A percentile compares a stretch with the other conserved stretches of the same genome.
Evolutionary conservation across 2,797 vertebrate species (phyloP).

Genomic region (Phylloscopus collybita): DNA sequence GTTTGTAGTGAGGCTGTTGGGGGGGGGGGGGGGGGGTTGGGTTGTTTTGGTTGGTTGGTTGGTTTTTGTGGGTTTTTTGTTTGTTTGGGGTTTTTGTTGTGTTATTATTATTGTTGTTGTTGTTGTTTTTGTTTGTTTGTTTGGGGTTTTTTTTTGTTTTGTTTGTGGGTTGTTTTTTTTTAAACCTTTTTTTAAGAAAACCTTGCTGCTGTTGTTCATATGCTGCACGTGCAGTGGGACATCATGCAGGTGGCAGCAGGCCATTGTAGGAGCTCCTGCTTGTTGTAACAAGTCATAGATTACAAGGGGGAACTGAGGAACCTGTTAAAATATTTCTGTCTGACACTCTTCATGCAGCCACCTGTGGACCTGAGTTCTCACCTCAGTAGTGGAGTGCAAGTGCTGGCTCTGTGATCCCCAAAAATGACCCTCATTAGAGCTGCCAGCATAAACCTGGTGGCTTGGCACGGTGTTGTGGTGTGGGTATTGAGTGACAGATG

Average conservation of each 20-base stretch:
- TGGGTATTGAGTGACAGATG: not conserved
- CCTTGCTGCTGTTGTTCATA: not conserved
- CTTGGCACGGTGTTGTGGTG: not conserved
- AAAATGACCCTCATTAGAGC: not conserved
- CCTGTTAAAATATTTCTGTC: not conserved
- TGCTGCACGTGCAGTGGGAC: not conserved
- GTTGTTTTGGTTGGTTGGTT: no score
- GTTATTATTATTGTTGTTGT: no score
- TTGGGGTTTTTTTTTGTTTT: no score
- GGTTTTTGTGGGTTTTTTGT: no score
- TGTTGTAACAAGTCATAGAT: not conserved
- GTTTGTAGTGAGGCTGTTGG: not conserved
- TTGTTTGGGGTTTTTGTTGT: no score
- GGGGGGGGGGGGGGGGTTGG: no score
- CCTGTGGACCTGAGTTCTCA: not conserved
- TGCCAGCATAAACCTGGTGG: not conserved
- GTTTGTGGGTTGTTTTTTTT: not conserved
- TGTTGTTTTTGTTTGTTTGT: no score
- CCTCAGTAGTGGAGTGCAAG: no score
- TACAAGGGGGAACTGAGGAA: not conserved
- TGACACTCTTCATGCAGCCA: not conserved
- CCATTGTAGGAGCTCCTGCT: not conserved
- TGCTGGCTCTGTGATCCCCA: not conserved
- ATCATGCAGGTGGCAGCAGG: not conserved
- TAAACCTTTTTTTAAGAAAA: not conserved